phyloP scores from a whole-genome alignment of 1,140 invertebrate genomes.

The Ridgeia piscesae region DNA sequence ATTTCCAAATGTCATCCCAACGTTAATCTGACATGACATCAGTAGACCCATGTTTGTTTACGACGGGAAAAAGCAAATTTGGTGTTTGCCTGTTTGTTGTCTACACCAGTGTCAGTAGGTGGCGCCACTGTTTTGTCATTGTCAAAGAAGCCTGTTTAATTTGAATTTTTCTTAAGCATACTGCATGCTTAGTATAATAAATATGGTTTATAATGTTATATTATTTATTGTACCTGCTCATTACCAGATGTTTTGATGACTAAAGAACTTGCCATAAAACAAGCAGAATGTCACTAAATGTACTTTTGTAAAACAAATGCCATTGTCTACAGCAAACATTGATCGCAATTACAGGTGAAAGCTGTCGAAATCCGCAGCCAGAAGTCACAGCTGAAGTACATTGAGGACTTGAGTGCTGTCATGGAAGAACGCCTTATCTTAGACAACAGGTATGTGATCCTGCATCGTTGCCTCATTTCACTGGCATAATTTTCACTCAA shows the following conservation, averaged over 20 bases:
- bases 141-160: too few species aligned
- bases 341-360: slow-evolving; percentile 69
- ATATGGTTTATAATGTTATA: too few species aligned
- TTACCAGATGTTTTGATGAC: neutral
- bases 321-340: neutral
- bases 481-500: neutral
- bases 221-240: neutral
- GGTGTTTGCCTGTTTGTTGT: too few species aligned
- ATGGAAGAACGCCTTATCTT: slow-evolving; percentile 97
- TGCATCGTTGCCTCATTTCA: neutral
- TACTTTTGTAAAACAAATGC: neutral
- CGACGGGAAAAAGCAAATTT: too few species aligned
- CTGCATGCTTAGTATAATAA: too few species aligned
- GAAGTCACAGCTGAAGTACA: slow-evolving; percentile 89
- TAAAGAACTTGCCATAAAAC: neutral
- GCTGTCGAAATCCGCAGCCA: slow-evolving; percentile 92
- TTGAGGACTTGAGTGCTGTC: slow-evolving; percentile 94
- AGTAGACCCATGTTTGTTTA: too few species aligned
- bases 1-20: too few species aligned
- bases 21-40: too few species aligned
- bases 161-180: too few species aligned
- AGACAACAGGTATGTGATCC: slow-evolving; percentile 76
- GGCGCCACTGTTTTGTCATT: too few species aligned
- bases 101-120: too few species aligned
- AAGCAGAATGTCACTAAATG: neutral